These are phyloP conservation scores for Drosophila willistoni DNA, from an alignment of 1,140 invertebrate genomes.

Conservation along the genomic window DNA sequence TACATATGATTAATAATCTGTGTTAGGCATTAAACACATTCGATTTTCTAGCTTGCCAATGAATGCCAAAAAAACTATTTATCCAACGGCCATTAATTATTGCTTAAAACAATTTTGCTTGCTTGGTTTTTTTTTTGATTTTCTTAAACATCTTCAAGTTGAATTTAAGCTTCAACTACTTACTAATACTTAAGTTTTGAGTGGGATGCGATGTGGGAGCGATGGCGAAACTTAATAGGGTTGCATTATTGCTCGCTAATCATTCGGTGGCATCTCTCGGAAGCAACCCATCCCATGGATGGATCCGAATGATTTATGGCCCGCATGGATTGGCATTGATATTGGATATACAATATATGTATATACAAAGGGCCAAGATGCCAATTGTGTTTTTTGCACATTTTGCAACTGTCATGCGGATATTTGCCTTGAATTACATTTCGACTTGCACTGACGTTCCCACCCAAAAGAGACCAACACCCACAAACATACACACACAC, in stretches of 20 bases:
- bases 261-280: conserved; percentile 32
- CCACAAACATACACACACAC: conserved; percentile 26
- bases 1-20: no score
- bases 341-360: conserved; percentile 30
- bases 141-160: no score
- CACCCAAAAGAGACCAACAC: conserved; percentile 7
- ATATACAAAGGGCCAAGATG: background rate
- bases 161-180: background rate
- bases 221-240: background rate
- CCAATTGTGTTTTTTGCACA: conserved; percentile 30
- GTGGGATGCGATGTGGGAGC: background rate
- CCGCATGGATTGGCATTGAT: conserved; percentile 42
- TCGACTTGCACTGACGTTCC: conserved; percentile 25
- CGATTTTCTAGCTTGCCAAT: no score
- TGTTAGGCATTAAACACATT: no score
- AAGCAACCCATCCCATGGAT: background rate
- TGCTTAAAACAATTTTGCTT: no score
- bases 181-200: background rate
- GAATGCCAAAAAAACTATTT: no score
- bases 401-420: conserved; percentile 44
- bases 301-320: conserved; percentile 47
- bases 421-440: conserved; percentile 52
- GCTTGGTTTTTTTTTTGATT: no score
- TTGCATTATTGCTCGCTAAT: conserved; percentile 45
- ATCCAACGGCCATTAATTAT: no score